A percentile compares a stretch with the other conserved stretches of the same genome.
Evolutionary conservation across 2,888 invertebrate genomes (phyloP).

Genomic region (Morpho deidamia): DNA sequence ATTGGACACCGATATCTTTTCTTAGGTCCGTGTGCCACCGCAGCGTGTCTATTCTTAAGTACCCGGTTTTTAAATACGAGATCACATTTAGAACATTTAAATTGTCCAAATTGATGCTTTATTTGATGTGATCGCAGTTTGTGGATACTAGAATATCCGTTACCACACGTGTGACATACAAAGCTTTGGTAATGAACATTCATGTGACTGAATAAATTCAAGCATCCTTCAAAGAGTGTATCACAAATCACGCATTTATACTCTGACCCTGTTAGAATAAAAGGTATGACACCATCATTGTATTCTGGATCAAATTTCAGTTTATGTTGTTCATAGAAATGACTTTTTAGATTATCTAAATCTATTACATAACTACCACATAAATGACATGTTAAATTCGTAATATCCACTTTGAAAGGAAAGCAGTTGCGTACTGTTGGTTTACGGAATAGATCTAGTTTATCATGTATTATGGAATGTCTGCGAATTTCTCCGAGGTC

Average conservation of each 20-base stretch:
- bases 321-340: slow-evolving; percentile 38
- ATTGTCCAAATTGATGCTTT: slow-evolving; percentile 52
- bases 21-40: slow-evolving; percentile 40
- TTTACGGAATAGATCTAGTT: slow-evolving; percentile 40
- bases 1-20: slow-evolving; percentile 49
- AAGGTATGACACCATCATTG: slow-evolving; percentile 51
- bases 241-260: slow-evolving; percentile 46
- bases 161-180: slow-evolving; percentile 65
- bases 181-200: slow-evolving; percentile 62
- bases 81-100: slow-evolving; percentile 59
- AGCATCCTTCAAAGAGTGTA: slow-evolving; percentile 36
- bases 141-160: slow-evolving; percentile 58
- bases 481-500: slow-evolving; percentile 39
- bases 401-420: slow-evolving; percentile 54
- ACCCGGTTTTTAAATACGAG: slow-evolving; percentile 46
- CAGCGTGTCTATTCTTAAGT: slow-evolving; percentile 40
- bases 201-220: slow-evolving; percentile 53
- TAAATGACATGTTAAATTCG: slow-evolving; percentile 41
- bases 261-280: slow-evolving; percentile 41
- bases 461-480: slow-evolving; percentile 42
- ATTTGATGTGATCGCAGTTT: slow-evolving; percentile 57
- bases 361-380: slow-evolving; percentile 32
- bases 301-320: slow-evolving; percentile 33
- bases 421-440: slow-evolving; percentile 40
- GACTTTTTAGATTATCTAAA: slow-evolving; percentile 40